Base-by-base conservation (phyloP, 2,888 invertebrate species). In the Rhingia campestris region DNA sequence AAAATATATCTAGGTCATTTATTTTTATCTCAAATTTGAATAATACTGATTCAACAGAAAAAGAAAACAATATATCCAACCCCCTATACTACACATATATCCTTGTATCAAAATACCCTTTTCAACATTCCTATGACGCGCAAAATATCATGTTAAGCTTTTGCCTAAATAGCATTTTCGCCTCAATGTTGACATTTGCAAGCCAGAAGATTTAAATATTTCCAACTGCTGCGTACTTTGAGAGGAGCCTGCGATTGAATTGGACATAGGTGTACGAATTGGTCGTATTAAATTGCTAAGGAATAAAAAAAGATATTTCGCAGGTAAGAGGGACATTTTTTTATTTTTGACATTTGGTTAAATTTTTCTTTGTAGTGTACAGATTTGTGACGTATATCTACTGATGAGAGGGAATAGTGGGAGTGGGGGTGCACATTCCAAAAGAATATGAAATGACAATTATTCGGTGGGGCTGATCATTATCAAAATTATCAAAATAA, bases 131-230 rank as follows among this genome's bases (percentile, higher is more conserved):
- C 4, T 47, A 47, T 22, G 12, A 10, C 33, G 53, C 32, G 39
- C 10, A 12, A 37, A 45, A 43, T 49, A 7, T 7, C 33, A 12
- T 7, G 10, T 33, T n/a, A 41, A 61, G 14, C 12, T 35, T 35
- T 32, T 35, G 41, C n/a, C 14, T 41, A 53, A 41, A 43, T 43
- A 53, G 1, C 9, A 9, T 32, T 43, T 35, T 22, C n/a, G 6
- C 41, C 33, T 49, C 33, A 33, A 41, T 41, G 45, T 63, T 61
- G 53, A 72, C 43, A 32, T 61, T 61, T 54, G 37, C 4, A 30
- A 22, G 54, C 53, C 53, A 7, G 2, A 9, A 47, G 22, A 22
- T 2, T 70, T 70, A 61, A 61, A 61, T 61, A 61, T 61, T 59
- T 70, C 32, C 59, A 6, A 43, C n/a, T 22, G 22, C 22, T 22